Base-by-base conservation (phyloP, 2,888 invertebrate species). In the Synergus japonicus region DNA sequence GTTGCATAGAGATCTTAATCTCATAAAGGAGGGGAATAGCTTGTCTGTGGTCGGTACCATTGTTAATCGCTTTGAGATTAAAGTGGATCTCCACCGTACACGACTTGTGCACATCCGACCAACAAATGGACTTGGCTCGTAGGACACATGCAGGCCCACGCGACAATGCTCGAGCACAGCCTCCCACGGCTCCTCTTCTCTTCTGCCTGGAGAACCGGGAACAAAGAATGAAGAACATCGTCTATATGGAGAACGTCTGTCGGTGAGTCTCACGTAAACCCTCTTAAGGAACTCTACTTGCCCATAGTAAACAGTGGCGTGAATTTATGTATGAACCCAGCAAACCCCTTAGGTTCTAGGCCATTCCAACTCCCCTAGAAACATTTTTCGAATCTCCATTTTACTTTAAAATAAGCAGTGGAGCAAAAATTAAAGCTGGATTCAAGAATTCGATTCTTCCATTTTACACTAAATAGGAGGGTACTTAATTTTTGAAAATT, bases 41-140 rank as follows among this genome's bases (percentile, higher is more conserved):
- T 73, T 73, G 73, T 73, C 73, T 73, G 73, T 73, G 73, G 73
- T 73, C 73, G 73, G 73, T 73, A 73, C 73, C 73, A 73, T 73
- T 73, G 73, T 73, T 73, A 73, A 73, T 73, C 73, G 73, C 49
- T 73, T 73, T 73, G 54, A 73, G 73, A 73, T 73, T 73, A 73
- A 73, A 73, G 73, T 73, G 73, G 73, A 73, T 73, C 73, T 73
- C 73, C 37, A 73, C 37, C 49, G 73, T 54, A 54, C 73, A 73
- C 73, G 73, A 73, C 73, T 73, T n/a, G 49, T 29, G 49, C 69
- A 67, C 44, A 67, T 67, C 15, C 69, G 37, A 73, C 49, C 37
- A 49, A 73, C 73, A 73, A 73, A 73, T 73, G 73, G 73, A 73
- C 73, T 73, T 73, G 73, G 73, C 73, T 73, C 73, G 73, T 54